A percentile compares a stretch with the other conserved stretches of the same genome.
phyloP scores from a whole-genome alignment of 2,113 vertebrate genomes.

The Chaenocephalus aceratus region DNA sequence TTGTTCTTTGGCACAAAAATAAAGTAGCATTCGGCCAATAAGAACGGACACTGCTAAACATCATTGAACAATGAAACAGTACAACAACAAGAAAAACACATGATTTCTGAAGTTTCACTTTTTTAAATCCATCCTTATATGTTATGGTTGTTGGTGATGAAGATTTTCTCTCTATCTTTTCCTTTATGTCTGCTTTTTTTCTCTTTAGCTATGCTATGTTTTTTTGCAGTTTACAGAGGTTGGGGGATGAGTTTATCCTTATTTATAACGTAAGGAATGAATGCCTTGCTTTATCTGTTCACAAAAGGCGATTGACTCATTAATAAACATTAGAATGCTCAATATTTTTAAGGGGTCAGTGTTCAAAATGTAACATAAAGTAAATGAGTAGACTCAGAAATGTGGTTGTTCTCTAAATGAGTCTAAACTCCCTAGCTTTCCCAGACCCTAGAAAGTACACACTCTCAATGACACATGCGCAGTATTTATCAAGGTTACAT shows the following conservation, averaged over 20 bases:
- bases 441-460: not conserved
- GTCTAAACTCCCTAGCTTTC: too few species aligned
- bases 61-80: not conserved
- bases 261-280: not conserved
- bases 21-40: not conserved
- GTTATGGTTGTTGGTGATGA: too few species aligned
- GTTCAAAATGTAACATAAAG: not conserved
- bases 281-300: too few species aligned
- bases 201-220: too few species aligned
- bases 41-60: not conserved
- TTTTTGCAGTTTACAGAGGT: too few species aligned
- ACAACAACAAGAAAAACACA: not conserved
- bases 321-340: not conserved
- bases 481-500: slow-evolving; percentile 3
- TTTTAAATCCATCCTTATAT: not conserved
- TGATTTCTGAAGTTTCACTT: too few species aligned
- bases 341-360: not conserved
- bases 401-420: too few species aligned
- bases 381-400: too few species aligned
- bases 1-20: not conserved
- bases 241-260: not conserved
- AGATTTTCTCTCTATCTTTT: too few species aligned
- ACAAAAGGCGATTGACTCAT: not conserved
- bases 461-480: too few species aligned
- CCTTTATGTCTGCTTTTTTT: too few species aligned